A percentile compares a stretch with the other conserved stretches of the same genome.
These are phyloP conservation scores for Denticeps clupeoides DNA, from an alignment of 2,797 vertebrate genomes.

Conservation along the genomic window DNA sequence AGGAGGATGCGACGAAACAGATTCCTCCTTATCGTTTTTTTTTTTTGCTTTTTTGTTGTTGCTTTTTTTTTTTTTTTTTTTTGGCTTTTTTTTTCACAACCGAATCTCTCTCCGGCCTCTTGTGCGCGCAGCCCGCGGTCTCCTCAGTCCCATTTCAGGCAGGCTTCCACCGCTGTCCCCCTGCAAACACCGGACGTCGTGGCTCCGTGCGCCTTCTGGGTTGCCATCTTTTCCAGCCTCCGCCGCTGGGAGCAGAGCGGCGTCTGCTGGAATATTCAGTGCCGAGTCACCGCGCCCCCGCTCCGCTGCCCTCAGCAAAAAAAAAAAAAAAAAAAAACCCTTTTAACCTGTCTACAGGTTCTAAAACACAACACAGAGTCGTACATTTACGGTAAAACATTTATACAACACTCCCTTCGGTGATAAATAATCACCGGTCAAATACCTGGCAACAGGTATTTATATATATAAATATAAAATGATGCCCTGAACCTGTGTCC, in stretches of 20 bases:
- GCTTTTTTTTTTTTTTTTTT: too few species aligned
- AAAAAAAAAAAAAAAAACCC: too few species aligned
- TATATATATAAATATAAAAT: too few species aligned
- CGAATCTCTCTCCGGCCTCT: constrained; percentile 15
- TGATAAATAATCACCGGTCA: too few species aligned
- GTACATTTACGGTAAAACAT: too few species aligned
- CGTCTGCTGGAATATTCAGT: constrained; percentile 24
- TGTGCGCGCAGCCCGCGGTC: constrained; percentile 30
- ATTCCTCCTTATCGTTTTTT: too few species aligned
- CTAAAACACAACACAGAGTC: too few species aligned
- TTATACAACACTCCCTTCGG: too few species aligned
- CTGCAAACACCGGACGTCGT: constrained; percentile 34
- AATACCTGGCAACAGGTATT: too few species aligned
- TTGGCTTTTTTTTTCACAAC: constrained; percentile 18
- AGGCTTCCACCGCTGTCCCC: constrained; percentile 32
- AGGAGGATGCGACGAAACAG: constrained; percentile 33
- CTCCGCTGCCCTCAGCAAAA: constrained; percentile 40
- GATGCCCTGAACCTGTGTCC: too few species aligned
- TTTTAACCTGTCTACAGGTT: too few species aligned
- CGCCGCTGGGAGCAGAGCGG: constrained; percentile 36
- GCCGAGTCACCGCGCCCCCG: constrained; percentile 17
- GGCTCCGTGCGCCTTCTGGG: constrained; percentile 39
- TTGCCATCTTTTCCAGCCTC: constrained; percentile 55
- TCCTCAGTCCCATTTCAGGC: constrained; percentile 45
- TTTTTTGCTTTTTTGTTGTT: too few species aligned